Base-by-base conservation (phyloP, 2,113 vertebrate genomes). In the Channa argus region DNA sequence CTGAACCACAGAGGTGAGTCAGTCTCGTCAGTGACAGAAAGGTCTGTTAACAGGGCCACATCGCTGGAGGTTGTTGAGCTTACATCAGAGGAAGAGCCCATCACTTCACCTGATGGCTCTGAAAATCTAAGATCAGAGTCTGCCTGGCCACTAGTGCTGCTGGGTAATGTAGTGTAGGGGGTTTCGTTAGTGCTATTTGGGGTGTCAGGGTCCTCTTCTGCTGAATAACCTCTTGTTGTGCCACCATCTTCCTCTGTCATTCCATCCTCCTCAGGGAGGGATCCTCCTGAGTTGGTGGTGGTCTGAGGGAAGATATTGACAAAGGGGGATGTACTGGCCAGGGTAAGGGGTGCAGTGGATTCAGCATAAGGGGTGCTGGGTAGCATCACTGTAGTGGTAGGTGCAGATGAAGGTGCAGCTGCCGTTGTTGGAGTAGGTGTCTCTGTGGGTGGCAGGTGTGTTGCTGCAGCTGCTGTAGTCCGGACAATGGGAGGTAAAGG, bases 381-480 rank as follows among this genome's bases (percentile, higher is more conserved):
- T 15, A 70, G 59, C 37, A 66, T 67, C 9, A 53, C 69, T n/a
- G 82, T 41, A 34, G 77, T 63, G 52, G 80, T 8, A 24, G 24
- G 24, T 24, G 24, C 24, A 1, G 84, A 66, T 0, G 3, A 33
- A 38, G 69, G 87, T 85, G 77, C 15, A 70, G 91, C 73, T 65
- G 81, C 70, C 61, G 69, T 61, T 15, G 86, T 85, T 38, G 90
- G 76, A 8, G 87, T 39, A 52, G 86, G 77, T 78, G 0, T 67
- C 71, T 79, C 86, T 54, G 79, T 82, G 64, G 79, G 67, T 46
- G 80, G 60, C 43, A 72, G 60, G 2, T 1, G 84, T 74, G 75
- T 68, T 0, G 71, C n/a, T 58, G 80, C 84, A 8, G 80, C 58
- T 51, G 79, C 58, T 46, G 74, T 34, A 61, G 67, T 55, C 7